These are phyloP conservation scores for Ahaetulla prasina DNA, from an alignment of 2,113 vertebrate species.

Conservation along the genomic window DNA sequence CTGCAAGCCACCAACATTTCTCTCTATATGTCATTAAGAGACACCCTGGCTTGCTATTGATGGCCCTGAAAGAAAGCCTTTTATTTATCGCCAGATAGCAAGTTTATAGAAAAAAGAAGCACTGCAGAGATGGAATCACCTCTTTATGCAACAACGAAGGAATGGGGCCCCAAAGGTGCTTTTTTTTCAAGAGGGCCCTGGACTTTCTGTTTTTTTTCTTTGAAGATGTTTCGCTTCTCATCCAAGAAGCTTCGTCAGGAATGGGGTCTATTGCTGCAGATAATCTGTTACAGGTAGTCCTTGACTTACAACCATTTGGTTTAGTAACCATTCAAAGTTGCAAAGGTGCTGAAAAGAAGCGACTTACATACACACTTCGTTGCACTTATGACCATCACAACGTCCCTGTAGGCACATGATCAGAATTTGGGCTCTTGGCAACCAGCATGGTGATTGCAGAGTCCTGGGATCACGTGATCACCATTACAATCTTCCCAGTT, in stretches of 20 bases:
- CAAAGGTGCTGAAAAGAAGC: too few relatives aligned
- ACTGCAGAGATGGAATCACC: background rate
- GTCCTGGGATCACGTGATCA: too few relatives aligned
- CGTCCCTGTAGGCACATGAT: background rate
- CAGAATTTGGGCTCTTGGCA: too few relatives aligned
- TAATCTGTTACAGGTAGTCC: background rate
- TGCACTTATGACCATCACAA: too few relatives aligned
- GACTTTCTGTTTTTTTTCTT: too few relatives aligned
- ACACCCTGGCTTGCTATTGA: background rate
- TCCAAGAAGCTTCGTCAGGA: too few relatives aligned
- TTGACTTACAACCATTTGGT: background rate
- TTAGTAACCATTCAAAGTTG: background rate
- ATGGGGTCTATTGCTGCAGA: background rate
- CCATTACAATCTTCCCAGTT: background rate
- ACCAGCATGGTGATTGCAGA: too few relatives aligned
- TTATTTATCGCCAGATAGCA: background rate
- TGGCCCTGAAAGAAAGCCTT: background rate
- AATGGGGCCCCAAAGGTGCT: too few relatives aligned
- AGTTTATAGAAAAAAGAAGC: background rate
- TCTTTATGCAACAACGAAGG: background rate
- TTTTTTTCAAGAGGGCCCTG: too few relatives aligned
- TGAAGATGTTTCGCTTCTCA: too few relatives aligned
- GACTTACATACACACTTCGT: background rate
- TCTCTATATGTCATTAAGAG: background rate
- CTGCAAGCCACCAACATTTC: background rate